These are phyloP conservation scores for Neosilurus hyrtlii DNA, from an alignment of 2,797 vertebrate genomes.

Conservation along the genomic window DNA sequence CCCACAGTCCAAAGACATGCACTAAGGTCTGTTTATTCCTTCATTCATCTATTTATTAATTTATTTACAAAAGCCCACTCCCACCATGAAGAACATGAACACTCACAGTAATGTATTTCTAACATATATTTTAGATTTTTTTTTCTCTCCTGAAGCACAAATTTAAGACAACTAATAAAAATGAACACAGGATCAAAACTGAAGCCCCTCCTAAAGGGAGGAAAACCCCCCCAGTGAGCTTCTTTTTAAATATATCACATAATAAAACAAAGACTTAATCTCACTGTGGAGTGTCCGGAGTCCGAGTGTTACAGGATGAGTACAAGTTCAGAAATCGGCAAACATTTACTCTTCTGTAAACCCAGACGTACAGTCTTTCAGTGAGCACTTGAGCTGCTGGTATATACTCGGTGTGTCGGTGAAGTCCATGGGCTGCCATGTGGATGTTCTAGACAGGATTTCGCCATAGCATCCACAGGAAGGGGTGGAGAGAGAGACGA, in stretches of 20 bases:
- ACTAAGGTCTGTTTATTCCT: background rate
- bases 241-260: constrained; percentile 32
- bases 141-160: constrained; percentile 16
- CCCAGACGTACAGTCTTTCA: background rate
- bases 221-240: background rate
- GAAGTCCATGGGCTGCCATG: background rate
- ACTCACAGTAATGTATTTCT: constrained; percentile 29
- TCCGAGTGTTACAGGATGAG: background rate
- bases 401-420: background rate
- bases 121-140: background rate
- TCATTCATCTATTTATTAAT: background rate
- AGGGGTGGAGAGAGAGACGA: background rate
- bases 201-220: background rate
- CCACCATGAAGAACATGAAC: constrained; percentile 33
- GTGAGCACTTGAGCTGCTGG: background rate
- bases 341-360: background rate
- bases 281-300: background rate
- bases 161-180: constrained; percentile 22
- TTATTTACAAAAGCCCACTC: constrained; percentile 14
- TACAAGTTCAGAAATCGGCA: constrained; percentile 8
- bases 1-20: background rate
- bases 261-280: background rate
- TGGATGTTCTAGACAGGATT: constrained; percentile 3
- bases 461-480: background rate
- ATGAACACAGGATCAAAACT: constrained; percentile 23